Percentiles rank a stretch among this genome's conserved stretches.
Evolutionary conservation across 2,113 vertebrate species (phyloP).

Genomic region (Microtus pennsylvanicus): DNA sequence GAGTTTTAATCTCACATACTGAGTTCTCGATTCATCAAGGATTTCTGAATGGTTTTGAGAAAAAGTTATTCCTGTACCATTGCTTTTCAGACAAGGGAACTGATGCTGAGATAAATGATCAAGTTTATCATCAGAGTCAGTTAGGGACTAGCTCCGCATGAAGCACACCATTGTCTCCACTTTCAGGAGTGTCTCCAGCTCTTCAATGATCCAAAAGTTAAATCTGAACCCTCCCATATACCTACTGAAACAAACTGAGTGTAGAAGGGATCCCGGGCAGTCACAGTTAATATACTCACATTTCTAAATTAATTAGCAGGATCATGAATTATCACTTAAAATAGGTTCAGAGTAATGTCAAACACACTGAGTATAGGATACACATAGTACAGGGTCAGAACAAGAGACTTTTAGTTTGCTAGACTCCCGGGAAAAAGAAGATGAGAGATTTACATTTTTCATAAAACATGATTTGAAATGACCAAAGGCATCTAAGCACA

Average conservation of each 20-base stretch:
- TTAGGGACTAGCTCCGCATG: not conserved
- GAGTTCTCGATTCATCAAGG: not conserved
- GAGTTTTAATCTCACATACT: not conserved
- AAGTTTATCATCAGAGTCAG: not conserved
- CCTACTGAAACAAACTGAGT: not conserved
- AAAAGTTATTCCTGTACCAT: not conserved
- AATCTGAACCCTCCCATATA: not conserved
- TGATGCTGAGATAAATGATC: not conserved
- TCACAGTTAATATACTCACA: not conserved
- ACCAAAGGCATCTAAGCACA: not conserved
- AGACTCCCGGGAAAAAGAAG: not conserved
- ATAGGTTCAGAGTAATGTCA: not conserved
- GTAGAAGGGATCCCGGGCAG: not conserved
- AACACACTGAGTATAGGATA: not conserved
- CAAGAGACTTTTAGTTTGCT: not conserved
- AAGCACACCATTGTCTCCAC: not conserved
- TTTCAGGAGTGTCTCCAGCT: not conserved
- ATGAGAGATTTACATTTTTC: constrained; percentile 35
- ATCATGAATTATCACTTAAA: not conserved
- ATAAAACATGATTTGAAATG: constrained; percentile 43
- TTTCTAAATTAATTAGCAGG: constrained; percentile 41
- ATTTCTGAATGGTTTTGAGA: constrained; percentile 12
- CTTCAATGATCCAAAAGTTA: constrained; percentile 16
- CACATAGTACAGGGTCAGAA: not conserved
- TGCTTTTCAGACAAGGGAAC: not conserved